A percentile compares a stretch with the other conserved stretches of the same genome.
Conservation (phyloP, 2,888 invertebrate genomes). For the Drosophila vallismaia region DNA sequence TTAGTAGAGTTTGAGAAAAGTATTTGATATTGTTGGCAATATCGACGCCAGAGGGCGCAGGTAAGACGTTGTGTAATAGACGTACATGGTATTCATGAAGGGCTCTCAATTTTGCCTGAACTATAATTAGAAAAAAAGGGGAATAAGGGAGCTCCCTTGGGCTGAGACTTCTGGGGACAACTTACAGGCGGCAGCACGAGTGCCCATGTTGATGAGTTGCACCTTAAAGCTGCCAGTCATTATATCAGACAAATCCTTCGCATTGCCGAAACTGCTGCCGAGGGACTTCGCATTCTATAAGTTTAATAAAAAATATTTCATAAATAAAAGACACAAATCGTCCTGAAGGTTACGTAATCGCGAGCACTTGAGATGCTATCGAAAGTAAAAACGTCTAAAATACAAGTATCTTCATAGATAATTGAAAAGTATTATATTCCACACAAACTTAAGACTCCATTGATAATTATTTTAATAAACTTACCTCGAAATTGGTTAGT, state of each 20-base stretch:
- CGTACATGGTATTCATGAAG: constrained; percentile 98
- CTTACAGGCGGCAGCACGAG: constrained; percentile 97
- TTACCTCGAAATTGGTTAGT: constrained; percentile 83
- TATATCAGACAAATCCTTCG: constrained; percentile 83
- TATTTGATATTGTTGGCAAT: constrained; percentile 99
- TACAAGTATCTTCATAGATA: constrained; percentile 10
- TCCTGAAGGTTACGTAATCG: constrained; percentile 51
- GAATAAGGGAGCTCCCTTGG: background rate
- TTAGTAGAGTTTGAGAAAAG: constrained; percentile 97
- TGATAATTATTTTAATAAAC: constrained; percentile 14
- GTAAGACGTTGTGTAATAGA: constrained; percentile 94
- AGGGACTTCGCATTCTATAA: constrained; percentile 81
- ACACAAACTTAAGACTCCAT: background rate
- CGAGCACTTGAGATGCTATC: constrained; percentile 31
- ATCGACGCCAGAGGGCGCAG: constrained; percentile 96
- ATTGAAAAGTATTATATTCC: constrained; percentile 28
- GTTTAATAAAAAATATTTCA: background rate
- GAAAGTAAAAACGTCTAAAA: constrained; percentile 5
- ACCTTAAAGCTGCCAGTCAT: constrained; percentile 89
- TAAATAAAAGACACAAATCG: background rate
- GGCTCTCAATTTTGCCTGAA: constrained; percentile 98
- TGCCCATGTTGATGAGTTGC: constrained; percentile 93
- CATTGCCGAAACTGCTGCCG: constrained; percentile 82
- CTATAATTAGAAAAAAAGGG: constrained; percentile 85
- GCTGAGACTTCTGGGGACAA: constrained; percentile 75